Evolutionary conservation across 2,797 vertebrate species (phyloP), one percentile per base, ranked within the genome.

Genomic region (Potorous gilbertii): DNA sequence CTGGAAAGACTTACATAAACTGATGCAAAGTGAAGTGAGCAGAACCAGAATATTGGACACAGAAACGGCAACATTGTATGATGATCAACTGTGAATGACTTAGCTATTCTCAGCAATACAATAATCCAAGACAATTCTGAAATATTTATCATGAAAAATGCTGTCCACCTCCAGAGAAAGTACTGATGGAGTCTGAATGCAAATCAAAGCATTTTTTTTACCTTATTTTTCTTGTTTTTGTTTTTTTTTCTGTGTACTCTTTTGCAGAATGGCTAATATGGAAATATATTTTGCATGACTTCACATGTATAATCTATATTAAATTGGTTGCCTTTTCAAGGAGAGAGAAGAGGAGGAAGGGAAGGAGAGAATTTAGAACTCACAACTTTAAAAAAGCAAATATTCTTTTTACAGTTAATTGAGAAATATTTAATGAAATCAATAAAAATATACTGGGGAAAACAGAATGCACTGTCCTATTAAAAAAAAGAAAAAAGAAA

Each of bases 271-370:
- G 40, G 21, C 74, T 87, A 87, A 87, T 87, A 87, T 50, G 74
- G 40, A 87, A 87, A 87, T 74, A 9, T 27, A 9, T 27, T 87
- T 87, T 87, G 40, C 21, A 27, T 87, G 40, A 87, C 40, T 87
- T 87, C 74, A 50, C 21, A 50, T 50, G 8, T 50, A 50, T 50
- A 50, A 87, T 87, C 18, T 46, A 40, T 81, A 81, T 81, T 81
- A 81, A 74, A 40, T 40, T 66, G 62, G 5, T 40, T 74, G 16
- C 27, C 6, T 74, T 74, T 40, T 40, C 8, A 87, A 27, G 40
- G 3, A 12, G 21, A 0, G n/a, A 3, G 21, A 24, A 27, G 40
- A 1, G 10, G 10, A 27, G 24, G 3, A 50, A 46, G 40, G 18
- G 9, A 81, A 5, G n/a, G 2, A 10, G 21, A 6, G 8, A 46